Base-by-base conservation (phyloP, 2,113 vertebrate species). In the Sisor rabdophorus region DNA sequence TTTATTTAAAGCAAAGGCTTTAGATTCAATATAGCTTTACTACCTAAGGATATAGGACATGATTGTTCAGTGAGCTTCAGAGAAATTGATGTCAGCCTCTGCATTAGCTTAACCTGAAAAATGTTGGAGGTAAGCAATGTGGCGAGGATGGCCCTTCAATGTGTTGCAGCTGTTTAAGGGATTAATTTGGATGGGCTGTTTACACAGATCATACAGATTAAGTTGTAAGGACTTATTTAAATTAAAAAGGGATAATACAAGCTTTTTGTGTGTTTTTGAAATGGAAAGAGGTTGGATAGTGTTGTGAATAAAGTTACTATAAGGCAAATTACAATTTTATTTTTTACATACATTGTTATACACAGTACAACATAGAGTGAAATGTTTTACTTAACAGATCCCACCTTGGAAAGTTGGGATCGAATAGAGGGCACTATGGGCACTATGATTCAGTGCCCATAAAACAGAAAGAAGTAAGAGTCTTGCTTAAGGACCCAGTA, bases 161-260 rank as follows among this genome's bases (percentile, higher is more conserved):
- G 17, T 7, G n/a, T 32, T 75, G 58, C 47, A 36, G 47, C 58
- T 63, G 56, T 20, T 32, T 75, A 26, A 19, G 61, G 13, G 15
- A 55, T 76, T 75, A 63, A 71, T 71, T 32, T 47, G 7, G 13
- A 19, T 65, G 61, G 56, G 52, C 28, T 67, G 63, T 67, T 56
- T 55, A 55, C 24, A 22, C 20, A 32, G 60, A 52, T 53, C 47
- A 52, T 52, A 19, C 24, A 8, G 20, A 64, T 75, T 75, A 75
- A 53, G 17, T 61, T 32, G 1, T 52, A 61, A 56, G 19, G 17
- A 32, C 58, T 61, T 52, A 11, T 72, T 58, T 58, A 4, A 47
- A 47, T 24, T 44, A 36, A 65, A 73, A 59, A n/a, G 54, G 22
- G 54, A 73, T 73, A 59, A 47, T 61, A 61, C 40, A 65, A 44